Evolutionary conservation across 2,888 invertebrate species (phyloP), one percentile per base, ranked within the genome.

Genomic region (Kryphioiulus occultus): DNA sequence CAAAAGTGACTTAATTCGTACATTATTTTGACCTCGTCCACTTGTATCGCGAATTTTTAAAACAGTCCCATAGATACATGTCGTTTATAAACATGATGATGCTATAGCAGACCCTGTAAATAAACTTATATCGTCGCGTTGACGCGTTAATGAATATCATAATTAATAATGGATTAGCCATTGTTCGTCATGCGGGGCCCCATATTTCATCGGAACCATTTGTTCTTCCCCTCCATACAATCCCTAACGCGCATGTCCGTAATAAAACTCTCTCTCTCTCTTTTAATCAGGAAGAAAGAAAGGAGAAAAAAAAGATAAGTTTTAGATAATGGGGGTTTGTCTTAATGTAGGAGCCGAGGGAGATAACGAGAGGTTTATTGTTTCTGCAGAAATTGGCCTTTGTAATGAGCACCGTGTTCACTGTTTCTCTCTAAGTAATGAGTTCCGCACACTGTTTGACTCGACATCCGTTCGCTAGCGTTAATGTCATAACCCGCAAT

Each of bases 401-500:
- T 86, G 86, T 86, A 86, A 86, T 86, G 86, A 86, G 68, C 53
- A 86, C 68, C 53, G 26, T 86, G 86, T 86, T 86, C 59, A 30
- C 32, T 86, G 53, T 47, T 86, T 59, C 86, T 39, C 30, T 30
- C 59, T 59, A 86, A 86, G 86, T 86, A 86, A 86, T 86, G 86
- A 86, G 86, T 86, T 86, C 86, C 86, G 86, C 86, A 86, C 86
- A 86, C 86, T 68, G 86, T 86, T 86, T 86, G 86, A 86, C 86
- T 86, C 39, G 53, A 86, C 86, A 59, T 86, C 86, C 86, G 86
- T 30, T 86, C 44, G 86, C 39, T 26, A 32, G 53, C 68, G 59
- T 47, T 59, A 47, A 86, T 86, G 86, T 86, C 86, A 59, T 86
- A 86, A 86, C 86, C 86, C 68, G 59, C 53, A 86, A 86, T 86